Base-by-base conservation (phyloP, 1,140 invertebrate species). In the Muscidifurax raptorellus region DNA sequence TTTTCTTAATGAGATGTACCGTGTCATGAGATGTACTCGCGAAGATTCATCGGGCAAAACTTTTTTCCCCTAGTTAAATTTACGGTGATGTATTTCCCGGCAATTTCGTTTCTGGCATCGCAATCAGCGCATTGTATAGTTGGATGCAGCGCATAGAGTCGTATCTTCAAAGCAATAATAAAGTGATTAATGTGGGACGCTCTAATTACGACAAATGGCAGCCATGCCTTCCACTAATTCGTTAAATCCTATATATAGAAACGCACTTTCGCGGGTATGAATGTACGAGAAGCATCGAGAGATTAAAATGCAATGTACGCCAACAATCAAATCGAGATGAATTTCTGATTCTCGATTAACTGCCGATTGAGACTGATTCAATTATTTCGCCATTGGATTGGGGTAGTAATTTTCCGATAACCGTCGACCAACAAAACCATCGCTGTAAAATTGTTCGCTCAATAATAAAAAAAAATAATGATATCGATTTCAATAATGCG, bases 161-260 rank as follows among this genome's bases (percentile, higher is more conserved):
- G 52, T 59, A 32, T 72, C 71, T 72, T 72, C 22, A 7, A 72
- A 40, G 71, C 18, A 47, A 72, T 72, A 74, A 82, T 59, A 82
- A 59, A 82, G 67, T 72, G 80, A 82, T 82, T 71, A 74, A 82
- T 82, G 69, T 74, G 27, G 9, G 40, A 22, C 5, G 30, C 10
- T 59, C 27, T 64, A 72, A 86, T 81, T 47, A 44, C 59, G 66
- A 82, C 25, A n/a, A 52, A 44, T 36, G 71, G 25, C n/a, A 15
- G 74, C 32, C 2, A 18, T 72, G 15, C 13, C 32, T 30, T 32
- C 71, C 32, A 36, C 71, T 72, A 36, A 72, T 72, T 72, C 71
- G 40, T 72, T 72, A 72, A 72, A 36, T 15, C 27, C 30, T 72
- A 72, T 3, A 40, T 7, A 4, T 2, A 9, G n/a, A n/a, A n/a